Base-by-base conservation (phyloP, 2,797 vertebrate genomes). In the Sebastes minor region DNA sequence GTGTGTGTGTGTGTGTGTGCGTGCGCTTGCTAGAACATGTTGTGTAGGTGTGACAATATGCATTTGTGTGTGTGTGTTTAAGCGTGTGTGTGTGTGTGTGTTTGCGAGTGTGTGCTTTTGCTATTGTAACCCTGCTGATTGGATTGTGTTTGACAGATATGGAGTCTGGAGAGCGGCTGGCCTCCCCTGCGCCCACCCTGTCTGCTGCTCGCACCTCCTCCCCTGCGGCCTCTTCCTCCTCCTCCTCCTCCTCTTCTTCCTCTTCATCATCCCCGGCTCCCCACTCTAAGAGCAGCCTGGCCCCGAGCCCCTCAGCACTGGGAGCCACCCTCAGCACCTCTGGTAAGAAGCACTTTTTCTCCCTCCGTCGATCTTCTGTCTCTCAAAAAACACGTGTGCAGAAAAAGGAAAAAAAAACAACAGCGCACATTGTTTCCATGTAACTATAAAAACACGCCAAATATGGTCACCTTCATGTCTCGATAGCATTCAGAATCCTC, bases 111-210 rank as follows among this genome's bases (percentile, higher is more conserved):
- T 90, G 90, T 92, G 86, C 89, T 92, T 88, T 49, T 93, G 91
- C 91, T 94, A 92, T 82, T 95, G 74, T 95, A 89, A 96, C 86
- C 49, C 90, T 85, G 83, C 91, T 96, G 95, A 96, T 95, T 95
- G 93, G 94, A 95, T 96, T 96, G 94, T 95, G 90, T 95, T 96
- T 96, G 95, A 94, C 83, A 99, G 98, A 96, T 95, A 99, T 99
- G 98, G 98, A 99, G 97, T 98, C 98, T 96, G 97, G 97, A 95
- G 98, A 99, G 96, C 95, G 97, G 95, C 95, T 98, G 96, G 95
- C 96, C 79, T 95, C 96, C 90, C 93, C 97, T 90, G 96, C 97
- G 42, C 95, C 97, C 74, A 95, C 94, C 94, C 97, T 97, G 87
- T 96, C 97, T 93, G 92, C 96, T 89, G 92, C 97, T 94, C 96